A percentile compares a stretch with the other conserved stretches of the same genome.
Evolutionary conservation across 2,113 vertebrate species (phyloP).

Genomic region (Clinocottus analis): DNA sequence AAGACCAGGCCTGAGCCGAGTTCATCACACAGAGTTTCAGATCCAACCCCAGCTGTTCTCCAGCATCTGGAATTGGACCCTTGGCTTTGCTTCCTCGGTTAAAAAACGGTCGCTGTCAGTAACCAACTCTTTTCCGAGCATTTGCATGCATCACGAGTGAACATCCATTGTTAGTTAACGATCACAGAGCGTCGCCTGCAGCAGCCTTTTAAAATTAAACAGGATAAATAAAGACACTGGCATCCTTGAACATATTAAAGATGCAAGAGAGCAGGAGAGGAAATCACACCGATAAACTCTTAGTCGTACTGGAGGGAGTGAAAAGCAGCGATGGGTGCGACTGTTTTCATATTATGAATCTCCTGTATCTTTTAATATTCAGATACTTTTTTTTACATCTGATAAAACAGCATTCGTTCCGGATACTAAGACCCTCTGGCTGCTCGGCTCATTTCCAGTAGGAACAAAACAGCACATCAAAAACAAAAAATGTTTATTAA

Average conservation of each 20-base stretch:
- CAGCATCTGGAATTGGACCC: not conserved
- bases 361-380: not conserved
- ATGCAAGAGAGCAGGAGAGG: constrained; percentile 1
- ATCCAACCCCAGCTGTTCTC: not conserved
- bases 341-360: not conserved
- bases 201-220: constrained; percentile 24
- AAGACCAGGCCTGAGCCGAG: constrained; percentile 46
- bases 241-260: constrained; percentile 23
- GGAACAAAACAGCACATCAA: not conserved
- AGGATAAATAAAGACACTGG: constrained; percentile 4
- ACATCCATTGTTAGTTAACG: constrained; percentile 14
- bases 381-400: not conserved
- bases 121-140: not conserved
- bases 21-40: not conserved
- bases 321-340: not conserved
- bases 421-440: not conserved
- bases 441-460: constrained; percentile 33
- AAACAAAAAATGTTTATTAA: constrained; percentile 2
- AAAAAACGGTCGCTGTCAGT: constrained; percentile 6
- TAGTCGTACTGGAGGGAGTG: not conserved
- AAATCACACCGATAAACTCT: constrained; percentile 6
- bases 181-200: constrained; percentile 18
- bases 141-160: constrained; percentile 8
- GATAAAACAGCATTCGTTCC: not conserved
- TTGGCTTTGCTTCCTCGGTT: not conserved